phyloP scores from a whole-genome alignment of 92 coral and sea anemone species.

The Chrysogorgia sp. region DNA sequence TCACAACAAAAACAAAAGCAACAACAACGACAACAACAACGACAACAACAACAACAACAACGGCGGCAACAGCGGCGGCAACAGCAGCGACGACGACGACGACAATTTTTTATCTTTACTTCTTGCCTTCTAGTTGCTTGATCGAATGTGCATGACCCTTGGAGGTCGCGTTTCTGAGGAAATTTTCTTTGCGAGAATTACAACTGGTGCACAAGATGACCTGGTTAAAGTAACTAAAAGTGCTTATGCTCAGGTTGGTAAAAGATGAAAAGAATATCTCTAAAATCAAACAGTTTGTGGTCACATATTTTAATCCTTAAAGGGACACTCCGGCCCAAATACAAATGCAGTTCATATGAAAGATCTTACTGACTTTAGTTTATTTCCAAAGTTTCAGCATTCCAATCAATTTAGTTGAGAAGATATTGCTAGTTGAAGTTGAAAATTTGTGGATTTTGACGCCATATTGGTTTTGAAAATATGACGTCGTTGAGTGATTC shows the following conservation, averaged over 20 bases:
- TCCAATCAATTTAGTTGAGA: no score
- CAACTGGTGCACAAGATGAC: constrained; percentile 99
- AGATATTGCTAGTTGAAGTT: no score
- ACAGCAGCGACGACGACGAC: background rate
- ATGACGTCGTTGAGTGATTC: no score
- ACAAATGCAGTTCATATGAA: no score
- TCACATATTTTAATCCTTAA: no score
- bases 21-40: background rate
- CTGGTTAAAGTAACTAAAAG: constrained; percentile 97
- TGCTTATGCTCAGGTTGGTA: constrained; percentile 93
- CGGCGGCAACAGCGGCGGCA: background rate
- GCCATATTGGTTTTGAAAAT: no score
- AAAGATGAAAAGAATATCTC: background rate
- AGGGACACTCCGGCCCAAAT: no score
- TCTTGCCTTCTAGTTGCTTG: constrained; percentile 67
- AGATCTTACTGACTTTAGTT: no score
- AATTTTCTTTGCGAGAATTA: constrained; percentile 91
- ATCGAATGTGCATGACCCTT: constrained; percentile 98
- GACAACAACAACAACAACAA: background rate
- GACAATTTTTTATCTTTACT: background rate
- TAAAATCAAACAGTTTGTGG: background rate
- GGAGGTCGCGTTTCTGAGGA: constrained; percentile 99
- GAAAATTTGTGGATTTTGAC: no score
- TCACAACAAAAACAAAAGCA: background rate
- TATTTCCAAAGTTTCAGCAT: no score